phyloP scores from a whole-genome alignment of 1,140 invertebrate genomes.

The Trichonephila clavata region DNA sequence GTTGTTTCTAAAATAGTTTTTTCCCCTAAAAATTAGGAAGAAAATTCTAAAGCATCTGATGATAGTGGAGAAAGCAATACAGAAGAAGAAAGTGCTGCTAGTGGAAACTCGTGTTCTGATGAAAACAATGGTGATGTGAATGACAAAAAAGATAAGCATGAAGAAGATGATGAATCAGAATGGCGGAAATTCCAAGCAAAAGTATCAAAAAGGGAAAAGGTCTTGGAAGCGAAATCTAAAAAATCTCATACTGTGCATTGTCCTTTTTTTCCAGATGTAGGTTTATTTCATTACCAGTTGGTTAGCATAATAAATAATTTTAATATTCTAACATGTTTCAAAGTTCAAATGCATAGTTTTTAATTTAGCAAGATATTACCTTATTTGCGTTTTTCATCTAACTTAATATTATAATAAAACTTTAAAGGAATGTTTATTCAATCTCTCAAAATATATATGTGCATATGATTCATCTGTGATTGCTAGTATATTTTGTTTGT shows the following conservation, averaged over 20 bases:
- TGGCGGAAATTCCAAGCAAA: constrained; percentile 84
- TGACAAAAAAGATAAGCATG: constrained; percentile 80
- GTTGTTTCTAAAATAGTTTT: not conserved
- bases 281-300: constrained; percentile 70
- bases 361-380: too few species aligned
- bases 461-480: too few species aligned
- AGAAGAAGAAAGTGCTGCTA: constrained; percentile 57
- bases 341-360: too few species aligned
- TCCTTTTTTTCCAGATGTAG: constrained; percentile 94
- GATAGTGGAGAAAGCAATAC: constrained; percentile 45
- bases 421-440: too few species aligned
- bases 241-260: constrained; percentile 97
- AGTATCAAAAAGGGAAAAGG: constrained; percentile 87
- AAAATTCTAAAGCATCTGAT: constrained; percentile 59
- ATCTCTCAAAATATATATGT: too few species aligned
- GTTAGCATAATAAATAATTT: too few species aligned
- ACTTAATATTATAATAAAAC: too few species aligned
- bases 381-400: too few species aligned
- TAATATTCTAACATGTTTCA: too few species aligned
- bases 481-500: too few species aligned
- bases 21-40: not conserved
- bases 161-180: constrained; percentile 82
- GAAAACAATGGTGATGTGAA: constrained; percentile 83
- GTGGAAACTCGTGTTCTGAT: constrained; percentile 80
- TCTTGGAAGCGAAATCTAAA: constrained; percentile 95